These are phyloP conservation scores for Pteria penguin DNA, from an alignment of 2,888 invertebrate species.

Conservation along the genomic window DNA sequence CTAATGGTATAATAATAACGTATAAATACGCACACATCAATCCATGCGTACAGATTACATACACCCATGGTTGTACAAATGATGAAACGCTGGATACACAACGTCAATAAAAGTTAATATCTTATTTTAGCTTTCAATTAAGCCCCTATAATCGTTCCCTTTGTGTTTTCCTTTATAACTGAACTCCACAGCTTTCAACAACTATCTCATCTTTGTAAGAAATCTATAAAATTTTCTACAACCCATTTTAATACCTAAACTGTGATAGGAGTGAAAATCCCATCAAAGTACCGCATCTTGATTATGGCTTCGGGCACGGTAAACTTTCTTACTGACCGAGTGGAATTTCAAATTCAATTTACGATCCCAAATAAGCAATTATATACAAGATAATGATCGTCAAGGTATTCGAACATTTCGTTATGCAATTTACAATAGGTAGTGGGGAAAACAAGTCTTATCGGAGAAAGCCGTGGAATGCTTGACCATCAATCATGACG, in stretches of 20 bases:
- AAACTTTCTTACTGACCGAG: constrained; percentile 20
- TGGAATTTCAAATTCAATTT: constrained; percentile 32
- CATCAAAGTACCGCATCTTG: constrained; percentile 21
- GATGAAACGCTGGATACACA: too few species aligned
- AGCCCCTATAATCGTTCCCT: too few species aligned
- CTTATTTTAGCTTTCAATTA: too few species aligned
- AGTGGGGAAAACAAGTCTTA: background rate
- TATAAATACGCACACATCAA: too few species aligned
- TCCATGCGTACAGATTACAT: too few species aligned
- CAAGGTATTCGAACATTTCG: constrained; percentile 19
- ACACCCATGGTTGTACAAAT: too few species aligned
- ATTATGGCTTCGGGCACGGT: constrained; percentile 18
- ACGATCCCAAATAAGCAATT: constrained; percentile 13
- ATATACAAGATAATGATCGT: constrained; percentile 18
- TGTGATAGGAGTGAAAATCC: constrained; percentile 7
- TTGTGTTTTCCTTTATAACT: too few species aligned
- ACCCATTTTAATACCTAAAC: too few species aligned
- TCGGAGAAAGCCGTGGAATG: background rate
- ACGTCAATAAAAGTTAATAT: too few species aligned
- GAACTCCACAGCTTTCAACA: too few species aligned
- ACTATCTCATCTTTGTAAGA: background rate
- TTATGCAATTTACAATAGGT: constrained; percentile 33
- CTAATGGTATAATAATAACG: too few species aligned
- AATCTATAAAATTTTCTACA: background rate
- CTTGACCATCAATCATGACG: constrained; percentile 2